These are phyloP conservation scores for Gnatocerus cornutus DNA, from an alignment of 2,888 invertebrate species.

Conservation along the genomic window DNA sequence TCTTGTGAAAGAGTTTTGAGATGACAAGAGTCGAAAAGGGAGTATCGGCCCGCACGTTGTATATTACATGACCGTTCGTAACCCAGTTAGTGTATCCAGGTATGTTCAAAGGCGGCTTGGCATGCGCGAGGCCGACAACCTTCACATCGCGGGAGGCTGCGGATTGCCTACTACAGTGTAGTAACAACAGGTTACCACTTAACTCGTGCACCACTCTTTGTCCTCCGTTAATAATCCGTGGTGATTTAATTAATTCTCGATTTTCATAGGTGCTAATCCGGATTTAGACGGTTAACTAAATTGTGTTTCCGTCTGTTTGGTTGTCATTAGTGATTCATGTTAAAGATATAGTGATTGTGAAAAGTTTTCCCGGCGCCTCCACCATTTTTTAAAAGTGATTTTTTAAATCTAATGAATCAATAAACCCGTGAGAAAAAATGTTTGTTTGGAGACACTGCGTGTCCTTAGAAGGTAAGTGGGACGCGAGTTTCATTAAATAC, in stretches of 20 bases:
- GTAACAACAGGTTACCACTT: conserved; percentile 61
- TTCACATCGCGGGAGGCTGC: conserved; percentile 57
- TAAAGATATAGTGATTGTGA: background rate
- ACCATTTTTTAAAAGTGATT: conserved; percentile 35
- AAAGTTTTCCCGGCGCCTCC: conserved; percentile 44
- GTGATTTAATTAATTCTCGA: conserved; percentile 21
- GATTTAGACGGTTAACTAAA: background rate
- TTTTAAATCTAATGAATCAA: background rate
- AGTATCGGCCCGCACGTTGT: conserved; percentile 54
- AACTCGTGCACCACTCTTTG: conserved; percentile 46
- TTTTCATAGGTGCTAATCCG: conserved; percentile 15
- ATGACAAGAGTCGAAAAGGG: conserved; percentile 23
- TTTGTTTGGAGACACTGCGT: conserved; percentile 69
- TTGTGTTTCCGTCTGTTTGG: background rate
- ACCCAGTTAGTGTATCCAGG: conserved; percentile 58
- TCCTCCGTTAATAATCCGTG: conserved; percentile 24
- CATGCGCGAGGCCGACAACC: conserved; percentile 56
- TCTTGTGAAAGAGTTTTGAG: background rate
- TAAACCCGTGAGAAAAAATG: conserved; percentile 54
- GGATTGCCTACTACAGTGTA: conserved; percentile 58
- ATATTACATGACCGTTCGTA: conserved; percentile 59
- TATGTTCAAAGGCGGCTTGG: conserved; percentile 52
- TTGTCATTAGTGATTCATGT: background rate
- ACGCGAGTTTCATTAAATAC: conserved; percentile 32
- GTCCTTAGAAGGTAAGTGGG: conserved; percentile 65